Percentiles rank a stretch among this genome's conserved stretches.
Evolutionary conservation across 2,888 invertebrate genomes (phyloP).

Genomic region (Amphipoea oculea): DNA sequence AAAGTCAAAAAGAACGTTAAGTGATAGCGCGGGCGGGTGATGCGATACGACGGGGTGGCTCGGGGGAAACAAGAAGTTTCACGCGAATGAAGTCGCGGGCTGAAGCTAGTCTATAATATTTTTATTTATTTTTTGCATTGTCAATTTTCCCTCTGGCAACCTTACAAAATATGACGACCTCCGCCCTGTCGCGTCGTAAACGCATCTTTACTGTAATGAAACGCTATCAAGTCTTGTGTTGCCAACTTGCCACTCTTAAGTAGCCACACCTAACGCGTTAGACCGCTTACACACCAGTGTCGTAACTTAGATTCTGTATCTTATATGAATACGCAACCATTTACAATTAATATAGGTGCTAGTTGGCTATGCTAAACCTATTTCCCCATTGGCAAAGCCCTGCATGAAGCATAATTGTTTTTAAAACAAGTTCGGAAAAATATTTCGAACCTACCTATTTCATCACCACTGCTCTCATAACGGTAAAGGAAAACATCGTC

Average conservation of each 20-base stretch:
- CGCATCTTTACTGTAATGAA: slow-evolving; percentile 72
- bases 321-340: slow-evolving; percentile 45
- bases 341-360: slow-evolving; percentile 39
- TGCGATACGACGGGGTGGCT: too few relatives aligned
- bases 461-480: too few relatives aligned
- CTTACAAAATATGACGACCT: slow-evolving; percentile 53
- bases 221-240: slow-evolving; percentile 68
- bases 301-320: slow-evolving; percentile 50
- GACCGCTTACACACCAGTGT: slow-evolving; percentile 54
- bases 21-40: too few relatives aligned
- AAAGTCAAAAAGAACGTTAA: too few relatives aligned
- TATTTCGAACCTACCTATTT: background rate
- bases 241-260: slow-evolving; percentile 57
- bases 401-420: background rate
- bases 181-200: slow-evolving; percentile 62
- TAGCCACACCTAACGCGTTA: slow-evolving; percentile 55
- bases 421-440: background rate
- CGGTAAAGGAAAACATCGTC: too few relatives aligned
- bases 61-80: too few relatives aligned
- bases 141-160: slow-evolving; percentile 39
- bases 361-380: slow-evolving; percentile 14
- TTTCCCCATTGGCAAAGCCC: slow-evolving; percentile 5
- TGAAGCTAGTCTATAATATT: background rate
- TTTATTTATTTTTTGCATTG: background rate
- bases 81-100: too few relatives aligned